Conservation (phyloP, 2,113 vertebrate genomes). For the Pristiophorus japonicus region DNA sequence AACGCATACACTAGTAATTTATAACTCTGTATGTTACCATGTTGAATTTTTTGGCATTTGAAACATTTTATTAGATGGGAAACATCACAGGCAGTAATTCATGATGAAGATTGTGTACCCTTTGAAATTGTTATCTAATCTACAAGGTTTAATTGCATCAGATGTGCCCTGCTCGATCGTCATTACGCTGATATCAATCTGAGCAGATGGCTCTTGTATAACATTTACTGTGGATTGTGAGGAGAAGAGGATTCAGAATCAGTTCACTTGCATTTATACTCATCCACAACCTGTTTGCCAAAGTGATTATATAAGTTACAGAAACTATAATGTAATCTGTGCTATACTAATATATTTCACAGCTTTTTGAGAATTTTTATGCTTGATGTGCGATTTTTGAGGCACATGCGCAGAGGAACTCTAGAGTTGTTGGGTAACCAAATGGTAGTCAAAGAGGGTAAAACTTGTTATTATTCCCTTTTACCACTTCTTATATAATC, state of each 20-base stretch:
- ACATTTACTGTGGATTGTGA: neutral
- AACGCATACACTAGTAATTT: neutral
- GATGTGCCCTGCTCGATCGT: neutral
- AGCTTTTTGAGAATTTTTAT: neutral
- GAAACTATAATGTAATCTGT: neutral
- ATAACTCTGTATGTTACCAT: neutral
- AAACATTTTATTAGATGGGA: neutral
- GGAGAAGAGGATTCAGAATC: neutral
- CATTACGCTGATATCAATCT: neutral
- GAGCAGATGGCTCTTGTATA: neutral
- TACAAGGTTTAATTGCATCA: slow-evolving; percentile 16
- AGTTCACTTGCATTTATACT: neutral
- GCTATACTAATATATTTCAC: neutral
- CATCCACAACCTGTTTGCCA: neutral
- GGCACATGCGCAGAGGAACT: neutral
- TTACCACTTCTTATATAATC: neutral
- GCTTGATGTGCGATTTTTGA: neutral
- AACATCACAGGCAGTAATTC: neutral
- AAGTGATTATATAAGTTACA: neutral
- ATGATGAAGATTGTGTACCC: neutral
- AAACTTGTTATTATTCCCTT: neutral
- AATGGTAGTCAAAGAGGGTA: neutral
- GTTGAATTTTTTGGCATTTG: neutral
- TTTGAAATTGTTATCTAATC: neutral
- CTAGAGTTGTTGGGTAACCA: neutral